A percentile compares a stretch with the other conserved stretches of the same genome.
Conservation (phyloP, 2,113 vertebrate species). For the Okapia johnstoni region DNA sequence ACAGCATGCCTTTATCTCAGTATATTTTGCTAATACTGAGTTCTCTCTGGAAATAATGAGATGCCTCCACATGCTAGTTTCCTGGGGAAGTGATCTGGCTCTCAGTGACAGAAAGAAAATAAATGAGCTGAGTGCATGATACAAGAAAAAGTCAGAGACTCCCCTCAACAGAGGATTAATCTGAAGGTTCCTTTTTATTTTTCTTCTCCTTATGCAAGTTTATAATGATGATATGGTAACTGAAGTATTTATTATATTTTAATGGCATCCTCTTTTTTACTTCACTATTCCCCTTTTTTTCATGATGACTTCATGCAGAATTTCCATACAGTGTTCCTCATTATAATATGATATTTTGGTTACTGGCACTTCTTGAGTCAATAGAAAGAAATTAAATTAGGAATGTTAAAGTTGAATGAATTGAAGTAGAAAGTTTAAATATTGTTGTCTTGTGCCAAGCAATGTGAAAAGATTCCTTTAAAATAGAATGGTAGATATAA, state of each 20-base stretch:
- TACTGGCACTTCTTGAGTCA: not conserved
- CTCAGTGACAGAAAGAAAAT: not conserved
- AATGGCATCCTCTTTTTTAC: not conserved
- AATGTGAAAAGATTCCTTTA: conserved; percentile 3
- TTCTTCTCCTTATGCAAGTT: not conserved
- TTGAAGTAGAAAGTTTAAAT: not conserved
- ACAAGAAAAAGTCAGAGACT: not conserved
- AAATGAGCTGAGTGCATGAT: not conserved
- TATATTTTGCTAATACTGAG: not conserved
- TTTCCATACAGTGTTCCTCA: not conserved
- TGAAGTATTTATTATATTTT: not conserved
- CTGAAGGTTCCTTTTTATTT: not conserved
- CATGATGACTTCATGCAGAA: not conserved
- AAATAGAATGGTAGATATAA: not conserved
- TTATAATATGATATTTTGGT: not conserved
- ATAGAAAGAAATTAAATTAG: not conserved
- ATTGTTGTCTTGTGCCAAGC: not conserved
- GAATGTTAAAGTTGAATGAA: not conserved
- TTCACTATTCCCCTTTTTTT: not conserved
- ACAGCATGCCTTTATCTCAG: not conserved
- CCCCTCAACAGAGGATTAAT: not conserved
- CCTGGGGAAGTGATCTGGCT: not conserved
- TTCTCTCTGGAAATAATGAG: not conserved
- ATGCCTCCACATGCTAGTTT: not conserved
- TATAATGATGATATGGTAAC: not conserved